Percentiles rank a stretch among this genome's conserved stretches.
phyloP scores from a whole-genome alignment of 2,113 vertebrate species.

The Brachypodius melanocephalos region DNA sequence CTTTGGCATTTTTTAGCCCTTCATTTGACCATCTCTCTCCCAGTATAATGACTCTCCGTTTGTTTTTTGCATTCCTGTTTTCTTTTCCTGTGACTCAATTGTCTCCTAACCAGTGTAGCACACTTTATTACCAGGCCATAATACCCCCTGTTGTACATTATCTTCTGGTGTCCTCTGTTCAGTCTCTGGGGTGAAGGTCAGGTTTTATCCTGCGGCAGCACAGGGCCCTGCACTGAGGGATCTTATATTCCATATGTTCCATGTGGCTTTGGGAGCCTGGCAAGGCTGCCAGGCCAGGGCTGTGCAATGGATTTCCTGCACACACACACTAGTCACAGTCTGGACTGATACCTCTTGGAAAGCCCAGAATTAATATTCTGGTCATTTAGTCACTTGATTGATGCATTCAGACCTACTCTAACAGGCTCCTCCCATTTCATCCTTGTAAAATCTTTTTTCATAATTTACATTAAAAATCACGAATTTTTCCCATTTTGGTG shows the following conservation, averaged over 20 bases:
- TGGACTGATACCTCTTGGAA: background rate
- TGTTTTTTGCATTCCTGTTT: background rate
- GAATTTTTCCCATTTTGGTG: rapidly evolving
- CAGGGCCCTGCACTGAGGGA: background rate
- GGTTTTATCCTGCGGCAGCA: background rate
- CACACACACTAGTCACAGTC: background rate
- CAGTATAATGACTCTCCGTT: background rate
- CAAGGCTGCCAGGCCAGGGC: rapidly evolving
- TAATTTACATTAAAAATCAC: background rate
- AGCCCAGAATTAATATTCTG: background rate
- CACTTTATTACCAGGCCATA: background rate
- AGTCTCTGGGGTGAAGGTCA: background rate
- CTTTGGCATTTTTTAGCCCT: background rate
- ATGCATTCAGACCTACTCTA: background rate
- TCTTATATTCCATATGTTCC: background rate
- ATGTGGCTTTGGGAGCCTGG: background rate
- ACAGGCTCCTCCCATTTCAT: background rate
- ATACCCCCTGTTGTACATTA: background rate
- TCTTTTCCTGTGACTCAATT: background rate
- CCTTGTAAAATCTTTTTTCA: background rate
- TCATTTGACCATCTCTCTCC: background rate
- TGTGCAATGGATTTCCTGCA: background rate
- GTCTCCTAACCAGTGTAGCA: background rate
- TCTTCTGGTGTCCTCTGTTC: background rate
- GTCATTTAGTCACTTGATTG: background rate